Percentiles rank a stretch among this genome's conserved stretches.
These are phyloP conservation scores for Diarsia dahlii DNA, from an alignment of 2,888 invertebrate genomes.

Conservation along the genomic window DNA sequence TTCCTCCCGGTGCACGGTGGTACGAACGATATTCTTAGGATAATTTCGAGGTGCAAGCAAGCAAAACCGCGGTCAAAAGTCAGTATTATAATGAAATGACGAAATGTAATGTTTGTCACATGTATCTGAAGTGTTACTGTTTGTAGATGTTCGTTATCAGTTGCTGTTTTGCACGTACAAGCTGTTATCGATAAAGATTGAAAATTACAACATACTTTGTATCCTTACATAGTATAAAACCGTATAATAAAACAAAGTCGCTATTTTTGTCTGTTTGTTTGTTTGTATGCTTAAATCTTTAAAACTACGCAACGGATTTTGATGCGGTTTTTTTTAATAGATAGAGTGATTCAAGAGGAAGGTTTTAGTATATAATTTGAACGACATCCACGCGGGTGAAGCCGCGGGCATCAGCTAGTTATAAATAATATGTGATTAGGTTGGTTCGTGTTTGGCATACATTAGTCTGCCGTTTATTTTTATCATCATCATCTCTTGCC, in stretches of 20 bases:
- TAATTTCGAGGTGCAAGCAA: not conserved
- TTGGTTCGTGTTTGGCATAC: conserved; percentile 5
- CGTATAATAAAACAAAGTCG: too few relatives aligned
- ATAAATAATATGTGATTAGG: conserved; percentile 30
- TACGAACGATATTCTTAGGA: not conserved
- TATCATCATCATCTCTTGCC: too few relatives aligned
- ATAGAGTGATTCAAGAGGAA: too few relatives aligned
- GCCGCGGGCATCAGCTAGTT: too few relatives aligned
- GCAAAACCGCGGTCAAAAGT: not conserved
- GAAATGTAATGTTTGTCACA: conserved; percentile 38
- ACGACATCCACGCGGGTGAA: too few relatives aligned
- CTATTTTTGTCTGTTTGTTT: too few relatives aligned
- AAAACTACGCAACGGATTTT: too few relatives aligned
- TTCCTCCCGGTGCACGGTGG: not conserved
- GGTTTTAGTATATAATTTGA: too few relatives aligned
- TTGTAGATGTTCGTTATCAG: conserved; percentile 34
- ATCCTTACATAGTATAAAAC: too few relatives aligned
- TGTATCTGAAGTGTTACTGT: conserved; percentile 6
- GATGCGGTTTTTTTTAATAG: too few relatives aligned
- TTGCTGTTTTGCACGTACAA: conserved; percentile 34
- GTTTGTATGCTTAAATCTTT: too few relatives aligned
- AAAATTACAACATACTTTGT: conserved; percentile 41
- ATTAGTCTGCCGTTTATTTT: not conserved
- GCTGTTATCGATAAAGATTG: conserved; percentile 36
- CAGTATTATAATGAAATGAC: conserved; percentile 40